These are phyloP conservation scores for Trichonephila clavata DNA, from an alignment of 1,140 invertebrate genomes.

Conservation along the genomic window DNA sequence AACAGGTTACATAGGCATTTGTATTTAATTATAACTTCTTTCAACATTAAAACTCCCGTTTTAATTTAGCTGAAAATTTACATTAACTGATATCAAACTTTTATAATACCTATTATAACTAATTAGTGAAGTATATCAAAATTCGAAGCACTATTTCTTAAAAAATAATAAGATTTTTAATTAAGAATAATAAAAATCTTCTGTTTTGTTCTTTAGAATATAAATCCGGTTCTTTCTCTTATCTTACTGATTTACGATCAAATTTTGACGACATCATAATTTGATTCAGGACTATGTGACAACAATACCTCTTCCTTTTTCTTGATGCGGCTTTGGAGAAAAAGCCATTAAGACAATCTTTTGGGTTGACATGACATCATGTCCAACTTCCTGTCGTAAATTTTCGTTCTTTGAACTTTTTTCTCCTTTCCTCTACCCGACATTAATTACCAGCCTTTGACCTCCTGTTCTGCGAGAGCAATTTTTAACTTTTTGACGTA, in stretches of 20 bases:
- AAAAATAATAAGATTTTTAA: no score
- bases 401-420: neutral
- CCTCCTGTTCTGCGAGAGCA: neutral
- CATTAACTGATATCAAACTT: no score
- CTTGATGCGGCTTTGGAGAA: neutral
- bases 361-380: neutral
- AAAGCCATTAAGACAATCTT: slow-evolving; percentile 26
- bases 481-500: no score
- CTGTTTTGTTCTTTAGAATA: neutral
- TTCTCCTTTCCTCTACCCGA: neutral
- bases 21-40: no score
- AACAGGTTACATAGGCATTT: no score
- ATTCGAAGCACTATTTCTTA: no score
- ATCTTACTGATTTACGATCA: slow-evolving; percentile 15
- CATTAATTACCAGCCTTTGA: neutral
- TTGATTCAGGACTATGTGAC: slow-evolving; percentile 6
- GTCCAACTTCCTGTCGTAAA: slow-evolving; percentile 25
- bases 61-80: no score
- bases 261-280: neutral
- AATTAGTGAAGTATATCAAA: no score
- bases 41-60: no score
- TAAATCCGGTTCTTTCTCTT: neutral
- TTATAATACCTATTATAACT: no score
- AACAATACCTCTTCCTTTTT: neutral
- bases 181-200: no score